These are phyloP conservation scores for Odocoileus virginianus DNA, from an alignment of 2,113 vertebrate genomes.

Conservation along the genomic window DNA sequence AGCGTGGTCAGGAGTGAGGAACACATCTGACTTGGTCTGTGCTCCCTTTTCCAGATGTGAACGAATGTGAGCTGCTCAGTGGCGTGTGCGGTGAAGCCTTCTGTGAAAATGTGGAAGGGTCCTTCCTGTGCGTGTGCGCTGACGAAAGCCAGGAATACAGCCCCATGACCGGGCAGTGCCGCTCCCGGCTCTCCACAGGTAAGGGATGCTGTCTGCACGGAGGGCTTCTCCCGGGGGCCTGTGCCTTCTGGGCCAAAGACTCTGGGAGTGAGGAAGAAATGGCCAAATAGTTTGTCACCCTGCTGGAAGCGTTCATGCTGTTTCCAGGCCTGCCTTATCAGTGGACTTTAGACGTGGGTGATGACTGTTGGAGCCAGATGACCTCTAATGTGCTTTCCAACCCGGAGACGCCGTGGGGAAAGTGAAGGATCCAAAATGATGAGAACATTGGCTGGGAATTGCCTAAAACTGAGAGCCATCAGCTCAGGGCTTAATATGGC, in stretches of 20 bases:
- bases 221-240: not conserved
- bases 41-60: slow-evolving; percentile 88
- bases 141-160: slow-evolving; percentile 91
- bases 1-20: slow-evolving; percentile 18
- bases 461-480: not conserved
- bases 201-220: not conserved
- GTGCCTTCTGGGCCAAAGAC: not conserved
- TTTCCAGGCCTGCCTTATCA: not conserved
- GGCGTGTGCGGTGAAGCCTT: slow-evolving; percentile 93
- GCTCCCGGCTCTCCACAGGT: slow-evolving; percentile 85
- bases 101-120: slow-evolving; percentile 93
- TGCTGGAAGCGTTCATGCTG: not conserved
- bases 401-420: not conserved
- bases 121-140: slow-evolving; percentile 91
- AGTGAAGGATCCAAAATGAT: not conserved
- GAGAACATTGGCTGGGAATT: not conserved
- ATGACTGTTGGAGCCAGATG: not conserved
- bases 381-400: not conserved
- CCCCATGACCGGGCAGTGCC: slow-evolving; percentile 91
- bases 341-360: not conserved
- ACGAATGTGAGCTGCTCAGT: slow-evolving; percentile 94
- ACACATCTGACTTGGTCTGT: slow-evolving; percentile 30
- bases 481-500: not conserved
- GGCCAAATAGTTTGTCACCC: not conserved
- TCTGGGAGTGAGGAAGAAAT: not conserved